Base-by-base conservation (phyloP, 1,140 invertebrate species). In the Drosophila oshimai region DNA sequence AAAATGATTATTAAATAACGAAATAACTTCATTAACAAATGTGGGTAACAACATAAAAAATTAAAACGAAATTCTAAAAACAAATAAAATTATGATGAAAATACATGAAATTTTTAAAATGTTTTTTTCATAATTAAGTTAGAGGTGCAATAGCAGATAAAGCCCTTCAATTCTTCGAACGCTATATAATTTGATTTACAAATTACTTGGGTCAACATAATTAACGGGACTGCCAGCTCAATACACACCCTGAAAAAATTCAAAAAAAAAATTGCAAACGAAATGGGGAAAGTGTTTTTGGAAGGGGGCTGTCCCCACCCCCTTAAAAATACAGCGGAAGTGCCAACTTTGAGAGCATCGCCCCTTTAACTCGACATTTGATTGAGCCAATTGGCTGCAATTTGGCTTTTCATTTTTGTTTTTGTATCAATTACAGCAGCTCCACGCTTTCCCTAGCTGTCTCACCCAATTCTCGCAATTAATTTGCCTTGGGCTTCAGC, bases 371-470 rank as follows among this genome's bases (percentile, higher is more conserved):
- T 64, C 41, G 18, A 5, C 39, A 13, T 64, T 62, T 65, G 50
- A 83, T 83, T 83, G 78, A 86, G 57, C 77, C 68, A 86, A 86
- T 86, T 86, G 81, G 68, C 72, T 73, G 62, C 57, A 86, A 86
- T 86, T 86, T 74, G 29, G 29, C 22, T 33, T 29, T 17, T 39
- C 6, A 18, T 17, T 28, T 55, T 46, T 46, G 41, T 65, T 44
- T 13, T 73, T 64, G 61, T 71, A 78, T 74, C 65, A 77, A 78
- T 77, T 78, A 84, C 79, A 84, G 29, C 13, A 33, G 54, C 33
- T 49, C 54, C 18, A 20, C 47, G 42, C 41, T 33, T 61, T 45
- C 39, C 28, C 54, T 46, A 36, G 60, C 28, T 29, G 47, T 28
- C 58, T 42, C 64, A 71, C 53, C 65, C 80, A 69, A 87, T 76